phyloP scores from a whole-genome alignment of 2,797 vertebrate species.

The Sitta carolinensis region DNA sequence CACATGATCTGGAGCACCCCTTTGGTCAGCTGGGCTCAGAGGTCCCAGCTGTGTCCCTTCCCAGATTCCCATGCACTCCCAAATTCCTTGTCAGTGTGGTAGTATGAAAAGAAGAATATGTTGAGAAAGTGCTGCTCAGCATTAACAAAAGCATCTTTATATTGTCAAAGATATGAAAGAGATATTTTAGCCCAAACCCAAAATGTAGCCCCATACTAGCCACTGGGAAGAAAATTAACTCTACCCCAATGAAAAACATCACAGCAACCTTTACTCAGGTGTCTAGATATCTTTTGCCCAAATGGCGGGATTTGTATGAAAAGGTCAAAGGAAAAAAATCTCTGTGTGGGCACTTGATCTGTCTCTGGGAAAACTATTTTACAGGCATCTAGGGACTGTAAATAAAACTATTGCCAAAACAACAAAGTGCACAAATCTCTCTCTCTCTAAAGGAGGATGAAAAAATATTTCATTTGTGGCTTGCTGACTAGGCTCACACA shows the following conservation, averaged over 20 bases:
- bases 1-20: neutral
- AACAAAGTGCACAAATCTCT: neutral
- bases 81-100: neutral
- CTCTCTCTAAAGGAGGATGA: neutral
- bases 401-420: constrained; percentile 10
- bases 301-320: neutral
- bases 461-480: constrained; percentile 5
- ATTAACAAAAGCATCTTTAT: neutral
- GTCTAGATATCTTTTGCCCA: neutral
- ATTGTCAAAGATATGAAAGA: neutral
- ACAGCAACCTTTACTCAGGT: neutral
- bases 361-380: neutral
- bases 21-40: neutral
- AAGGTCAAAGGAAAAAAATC: constrained; percentile 3
- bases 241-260: neutral
- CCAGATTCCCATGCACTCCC: neutral
- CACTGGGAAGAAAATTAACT: neutral
- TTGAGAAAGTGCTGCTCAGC: neutral
- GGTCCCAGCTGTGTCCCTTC: neutral
- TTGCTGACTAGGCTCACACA: neutral
- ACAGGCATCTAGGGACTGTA: neutral
- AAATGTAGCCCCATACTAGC: neutral
- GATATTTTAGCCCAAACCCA: neutral
- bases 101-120: rapidly evolving
- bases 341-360: neutral